A percentile compares a stretch with the other conserved stretches of the same genome.
These are phyloP conservation scores for Xyliphius kryptos DNA, from an alignment of 2,113 vertebrate genomes.

Conservation along the genomic window DNA sequence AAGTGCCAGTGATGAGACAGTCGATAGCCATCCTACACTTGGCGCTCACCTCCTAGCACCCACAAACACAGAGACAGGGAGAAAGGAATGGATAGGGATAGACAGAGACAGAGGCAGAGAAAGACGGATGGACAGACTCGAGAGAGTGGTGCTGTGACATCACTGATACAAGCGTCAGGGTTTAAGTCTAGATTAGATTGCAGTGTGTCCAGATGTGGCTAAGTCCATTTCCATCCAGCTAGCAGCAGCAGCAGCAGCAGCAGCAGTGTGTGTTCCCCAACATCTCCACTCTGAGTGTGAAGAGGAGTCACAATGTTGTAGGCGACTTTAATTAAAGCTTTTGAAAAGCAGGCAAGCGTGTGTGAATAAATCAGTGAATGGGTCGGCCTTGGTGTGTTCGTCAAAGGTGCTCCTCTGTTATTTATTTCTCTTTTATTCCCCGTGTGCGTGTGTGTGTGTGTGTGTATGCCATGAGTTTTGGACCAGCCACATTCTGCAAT, in stretches of 20 bases:
- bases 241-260: too few relatives aligned
- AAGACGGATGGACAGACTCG: constrained; percentile 15
- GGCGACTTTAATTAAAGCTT: constrained; percentile 46
- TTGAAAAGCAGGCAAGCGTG: constrained; percentile 42
- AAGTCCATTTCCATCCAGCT: constrained; percentile 2
- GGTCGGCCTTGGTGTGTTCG: constrained; percentile 37
- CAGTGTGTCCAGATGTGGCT: constrained; percentile 4
- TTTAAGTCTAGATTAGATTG: constrained; percentile 26
- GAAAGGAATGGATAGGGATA: too few relatives aligned
- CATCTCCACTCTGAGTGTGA: constrained; percentile 38
- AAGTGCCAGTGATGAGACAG: constrained; percentile 37
- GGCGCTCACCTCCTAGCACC: constrained; percentile 1
- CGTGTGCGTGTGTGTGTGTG: too few relatives aligned
- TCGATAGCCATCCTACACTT: constrained; percentile 29
- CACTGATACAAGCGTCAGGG: too few relatives aligned
- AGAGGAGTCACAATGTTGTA: constrained; percentile 34
- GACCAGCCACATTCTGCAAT: too few relatives aligned
- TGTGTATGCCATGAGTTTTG: too few relatives aligned
- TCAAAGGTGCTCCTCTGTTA: too few relatives aligned
- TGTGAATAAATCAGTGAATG: constrained; percentile 38
- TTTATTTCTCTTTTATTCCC: constrained; percentile 21
- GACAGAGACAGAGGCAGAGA: constrained; percentile 1
- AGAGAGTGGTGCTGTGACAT: constrained; percentile 17
- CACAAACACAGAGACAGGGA: constrained; percentile 7
- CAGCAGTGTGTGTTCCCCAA: constrained; percentile 10